A percentile compares a stretch with the other conserved stretches of the same genome.
Evolutionary conservation across 2,113 vertebrate genomes (phyloP).

Genomic region (Mesocricetus auratus): DNA sequence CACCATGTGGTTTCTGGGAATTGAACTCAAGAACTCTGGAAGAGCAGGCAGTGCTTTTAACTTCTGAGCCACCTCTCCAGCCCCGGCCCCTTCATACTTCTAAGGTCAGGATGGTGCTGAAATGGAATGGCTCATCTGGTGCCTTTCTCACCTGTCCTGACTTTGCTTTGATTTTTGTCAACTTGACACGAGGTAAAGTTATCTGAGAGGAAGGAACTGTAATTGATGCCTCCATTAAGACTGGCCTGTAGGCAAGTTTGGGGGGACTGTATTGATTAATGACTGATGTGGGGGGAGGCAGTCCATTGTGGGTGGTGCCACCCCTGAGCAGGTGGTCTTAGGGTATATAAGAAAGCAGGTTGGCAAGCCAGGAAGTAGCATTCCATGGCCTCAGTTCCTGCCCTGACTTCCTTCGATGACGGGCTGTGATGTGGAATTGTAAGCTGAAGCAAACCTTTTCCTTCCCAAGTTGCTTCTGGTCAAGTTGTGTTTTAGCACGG

Average conservation of each 20-base stretch:
- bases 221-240: not conserved
- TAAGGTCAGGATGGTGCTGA: not conserved
- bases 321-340: not conserved
- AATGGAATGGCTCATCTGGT: slow-evolving; percentile 43
- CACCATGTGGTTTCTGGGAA: no score
- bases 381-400: not conserved
- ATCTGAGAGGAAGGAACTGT: not conserved
- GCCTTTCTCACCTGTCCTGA: not conserved
- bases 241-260: not conserved
- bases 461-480: not conserved
- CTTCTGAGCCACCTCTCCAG: no score
- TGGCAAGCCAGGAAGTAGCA: not conserved
- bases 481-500: not conserved
- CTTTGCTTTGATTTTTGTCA: not conserved
- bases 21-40: no score
- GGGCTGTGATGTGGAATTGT: no score
- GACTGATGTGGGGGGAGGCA: not conserved
- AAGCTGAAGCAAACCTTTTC: not conserved
- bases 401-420: not conserved
- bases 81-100: no score
- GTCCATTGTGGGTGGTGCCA: not conserved
- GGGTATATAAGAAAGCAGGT: not conserved
- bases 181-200: not conserved
- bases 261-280: not conserved
- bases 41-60: no score